Percentiles rank a stretch among this genome's conserved stretches.
Conservation (phyloP, 2,113 vertebrate species). For the Cepphus grylle region DNA sequence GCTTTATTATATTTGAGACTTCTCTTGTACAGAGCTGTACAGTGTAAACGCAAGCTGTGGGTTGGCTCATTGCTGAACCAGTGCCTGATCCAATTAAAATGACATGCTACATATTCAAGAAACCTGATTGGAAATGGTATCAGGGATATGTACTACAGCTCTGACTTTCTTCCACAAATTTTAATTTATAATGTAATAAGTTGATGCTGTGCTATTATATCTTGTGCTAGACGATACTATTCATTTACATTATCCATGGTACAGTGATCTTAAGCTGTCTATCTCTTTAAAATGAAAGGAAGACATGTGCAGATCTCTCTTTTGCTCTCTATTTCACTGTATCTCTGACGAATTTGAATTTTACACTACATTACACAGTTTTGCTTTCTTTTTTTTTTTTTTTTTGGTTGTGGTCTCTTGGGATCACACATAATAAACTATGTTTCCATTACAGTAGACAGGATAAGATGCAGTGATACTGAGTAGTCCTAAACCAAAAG, state of each 20-base stretch:
- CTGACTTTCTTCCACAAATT: background rate
- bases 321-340: background rate
- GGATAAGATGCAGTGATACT: background rate
- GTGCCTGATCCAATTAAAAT: conserved; percentile 13
- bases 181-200: background rate
- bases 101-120: background rate
- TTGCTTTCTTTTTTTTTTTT: background rate
- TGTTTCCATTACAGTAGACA: background rate
- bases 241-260: background rate
- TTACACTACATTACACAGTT: background rate
- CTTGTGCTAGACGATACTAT: background rate
- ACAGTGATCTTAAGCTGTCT: background rate
- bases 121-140: background rate
- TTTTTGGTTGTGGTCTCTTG: background rate
- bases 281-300: background rate
- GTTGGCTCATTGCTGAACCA: background rate
- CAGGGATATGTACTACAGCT: background rate
- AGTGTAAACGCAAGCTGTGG: background rate
- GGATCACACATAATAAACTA: background rate
- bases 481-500: background rate
- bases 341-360: conserved; percentile 1
- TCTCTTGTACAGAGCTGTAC: background rate
- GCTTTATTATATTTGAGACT: background rate
- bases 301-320: background rate
- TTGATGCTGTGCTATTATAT: background rate